Base-by-base conservation (phyloP, 2,113 vertebrate genomes). In the Ciconia boyciana region DNA sequence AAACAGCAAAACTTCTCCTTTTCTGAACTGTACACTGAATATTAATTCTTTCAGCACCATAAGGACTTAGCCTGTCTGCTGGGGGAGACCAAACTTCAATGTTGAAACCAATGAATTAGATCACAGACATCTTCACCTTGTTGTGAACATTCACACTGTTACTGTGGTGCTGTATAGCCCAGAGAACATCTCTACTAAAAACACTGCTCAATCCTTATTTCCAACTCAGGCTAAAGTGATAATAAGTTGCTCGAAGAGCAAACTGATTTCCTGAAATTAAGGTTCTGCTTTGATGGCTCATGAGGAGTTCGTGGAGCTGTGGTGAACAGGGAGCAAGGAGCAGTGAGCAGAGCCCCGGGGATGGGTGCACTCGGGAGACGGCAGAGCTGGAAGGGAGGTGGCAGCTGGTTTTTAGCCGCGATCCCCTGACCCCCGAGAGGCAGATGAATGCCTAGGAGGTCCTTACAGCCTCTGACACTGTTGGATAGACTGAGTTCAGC, bases 311-410 rank as follows among this genome's bases (percentile, higher is more conserved):
- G 3, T 36, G 71, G 36, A 71, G 43, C 32, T 74, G 65, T 57
- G 49, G 44, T 32, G 34, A 68, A 9, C 24, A 16, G 58, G 26
- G 13, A 65, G 57, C 41, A 49, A 21, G 76, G 8, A 70, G 34
- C 1, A 43, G 51, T 1, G 34, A 48, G 69, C 48, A 36, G 64
- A 43, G 39, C 18, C 28, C 12, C 1, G 1, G 74, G 13, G 28
- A 12, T 1, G 20, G 55, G 36, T 3, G 8, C 5, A 4, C 20
- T 41, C 0, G 1, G 28, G 11, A n/a, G 32, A 8, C 7, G 39
- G 31, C 34, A 26, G 36, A 13, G 69, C 54, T 54, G 10, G n/a
- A 3, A 15, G 0, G 0, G 16, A 32, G 20, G 24, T 4, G 21
- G 16, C 13, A 61, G 3, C 32, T 71, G 16, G 2, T 16, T 60